Conservation (phyloP, 2,113 vertebrate species). For the Cynopterus brachyotis region DNA sequence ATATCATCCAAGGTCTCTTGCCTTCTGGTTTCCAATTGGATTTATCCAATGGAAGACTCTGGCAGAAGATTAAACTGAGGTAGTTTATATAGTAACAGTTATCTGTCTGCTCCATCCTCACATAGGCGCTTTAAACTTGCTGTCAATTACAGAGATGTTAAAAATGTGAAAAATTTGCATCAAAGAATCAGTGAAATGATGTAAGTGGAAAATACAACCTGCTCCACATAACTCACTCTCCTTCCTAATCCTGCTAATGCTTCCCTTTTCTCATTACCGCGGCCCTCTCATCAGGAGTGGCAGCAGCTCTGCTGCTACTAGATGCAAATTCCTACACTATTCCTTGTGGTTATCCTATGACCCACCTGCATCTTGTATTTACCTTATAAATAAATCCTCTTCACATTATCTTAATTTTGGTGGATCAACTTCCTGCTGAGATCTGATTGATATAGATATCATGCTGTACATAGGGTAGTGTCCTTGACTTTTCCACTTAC, state of each 20-base stretch:
- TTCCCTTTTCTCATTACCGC: background rate
- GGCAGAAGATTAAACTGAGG: background rate
- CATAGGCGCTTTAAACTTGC: background rate
- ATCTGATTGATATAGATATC: background rate
- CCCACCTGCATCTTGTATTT: background rate
- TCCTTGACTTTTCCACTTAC: background rate
- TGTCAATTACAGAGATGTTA: too few relatives aligned
- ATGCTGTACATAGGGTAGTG: background rate
- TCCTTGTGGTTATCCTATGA: background rate
- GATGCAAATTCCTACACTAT: background rate
- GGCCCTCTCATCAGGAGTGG: background rate
- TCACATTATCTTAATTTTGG: background rate
- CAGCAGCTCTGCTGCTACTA: background rate
- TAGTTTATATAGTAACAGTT: background rate
- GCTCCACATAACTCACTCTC: background rate
- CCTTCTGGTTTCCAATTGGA: background rate
- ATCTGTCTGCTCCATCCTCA: background rate
- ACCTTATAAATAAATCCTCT: background rate
- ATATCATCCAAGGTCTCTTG: background rate
- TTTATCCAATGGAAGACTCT: background rate
- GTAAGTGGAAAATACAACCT: too few relatives aligned
- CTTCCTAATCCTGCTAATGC: background rate
- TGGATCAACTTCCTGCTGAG: background rate
- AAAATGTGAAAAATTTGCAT: too few relatives aligned
- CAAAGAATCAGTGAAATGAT: too few relatives aligned